These are phyloP conservation scores for Cynoglossus semilaevis DNA, from an alignment of 2,113 vertebrate genomes.

Conservation along the genomic window DNA sequence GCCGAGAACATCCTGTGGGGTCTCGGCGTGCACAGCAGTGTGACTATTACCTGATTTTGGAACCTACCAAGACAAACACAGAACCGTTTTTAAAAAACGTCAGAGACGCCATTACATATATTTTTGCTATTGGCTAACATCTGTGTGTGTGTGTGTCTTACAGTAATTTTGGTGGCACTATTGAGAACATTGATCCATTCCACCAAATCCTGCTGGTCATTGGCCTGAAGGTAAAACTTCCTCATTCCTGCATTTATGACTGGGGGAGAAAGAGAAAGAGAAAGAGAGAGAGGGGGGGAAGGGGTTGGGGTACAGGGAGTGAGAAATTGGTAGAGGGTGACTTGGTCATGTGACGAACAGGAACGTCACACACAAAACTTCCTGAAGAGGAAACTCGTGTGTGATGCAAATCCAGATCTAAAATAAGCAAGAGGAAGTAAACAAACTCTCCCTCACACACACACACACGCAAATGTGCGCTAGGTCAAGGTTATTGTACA, in stretches of 20 bases:
- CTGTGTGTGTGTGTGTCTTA: conserved; percentile 70
- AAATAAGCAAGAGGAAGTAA: conserved; percentile 47
- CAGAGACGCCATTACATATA: too few relatives aligned
- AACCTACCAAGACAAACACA: conserved; percentile 76
- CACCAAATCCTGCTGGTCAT: conserved; percentile 95
- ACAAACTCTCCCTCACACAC: not conserved
- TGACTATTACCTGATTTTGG: conserved; percentile 84
- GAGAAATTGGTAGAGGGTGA: too few relatives aligned
- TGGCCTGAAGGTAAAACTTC: conserved; percentile 96
- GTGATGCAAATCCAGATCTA: conserved; percentile 20
- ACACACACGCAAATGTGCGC: conserved; percentile 27
- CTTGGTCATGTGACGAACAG: too few relatives aligned
- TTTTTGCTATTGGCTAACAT: not conserved
- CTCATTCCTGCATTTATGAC: conserved; percentile 97
- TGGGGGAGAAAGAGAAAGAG: conserved; percentile 44
- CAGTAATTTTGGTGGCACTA: conserved; percentile 98
- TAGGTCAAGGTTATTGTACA: conserved; percentile 41
- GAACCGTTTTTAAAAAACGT: too few relatives aligned
- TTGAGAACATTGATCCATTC: conserved; percentile 96
- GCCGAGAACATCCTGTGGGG: conserved; percentile 75
- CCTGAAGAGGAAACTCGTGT: not conserved
- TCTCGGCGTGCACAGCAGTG: conserved; percentile 73
- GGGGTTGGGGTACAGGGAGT: not conserved
- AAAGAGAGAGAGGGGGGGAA: not conserved
- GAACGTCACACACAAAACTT: not conserved